Conservation (phyloP, 2,113 vertebrate species). For the Chascanopsetta lugubris region DNA sequence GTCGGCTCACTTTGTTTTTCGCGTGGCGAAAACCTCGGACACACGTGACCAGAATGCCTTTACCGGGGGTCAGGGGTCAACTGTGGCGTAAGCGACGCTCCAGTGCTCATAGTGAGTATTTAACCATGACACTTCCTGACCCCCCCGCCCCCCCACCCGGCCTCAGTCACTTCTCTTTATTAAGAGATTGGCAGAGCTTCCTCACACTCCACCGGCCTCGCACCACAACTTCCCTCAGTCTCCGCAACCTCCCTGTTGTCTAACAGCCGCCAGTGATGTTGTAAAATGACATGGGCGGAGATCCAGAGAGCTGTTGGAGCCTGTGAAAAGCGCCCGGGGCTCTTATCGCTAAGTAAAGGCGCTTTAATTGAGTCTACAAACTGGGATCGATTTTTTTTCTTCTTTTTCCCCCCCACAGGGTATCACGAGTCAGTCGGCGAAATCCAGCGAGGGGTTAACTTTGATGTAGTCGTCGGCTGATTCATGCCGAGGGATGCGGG, state of each 20-base stretch:
- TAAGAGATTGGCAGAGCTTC: not conserved
- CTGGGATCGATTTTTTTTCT: constrained; percentile 18
- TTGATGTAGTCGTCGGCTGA: constrained; percentile 27
- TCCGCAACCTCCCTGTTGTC: constrained; percentile 21
- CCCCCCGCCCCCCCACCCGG: too few relatives aligned
- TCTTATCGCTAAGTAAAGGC: constrained; percentile 39
- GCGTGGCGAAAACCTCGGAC: too few relatives aligned
- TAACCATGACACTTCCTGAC: too few relatives aligned
- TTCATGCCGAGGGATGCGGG: constrained; percentile 16
- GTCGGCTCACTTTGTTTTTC: too few relatives aligned
- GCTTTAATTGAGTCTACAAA: constrained; percentile 49
- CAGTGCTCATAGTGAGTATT: too few relatives aligned
- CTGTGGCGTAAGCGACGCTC: too few relatives aligned
- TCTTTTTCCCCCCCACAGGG: not conserved
- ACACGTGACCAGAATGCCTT: too few relatives aligned
- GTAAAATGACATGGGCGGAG: constrained; percentile 39
- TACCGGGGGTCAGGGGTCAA: too few relatives aligned
- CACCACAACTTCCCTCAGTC: constrained; percentile 15
- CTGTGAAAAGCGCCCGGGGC: constrained; percentile 37
- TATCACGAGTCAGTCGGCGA: constrained; percentile 1
- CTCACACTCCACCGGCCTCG: not conserved
- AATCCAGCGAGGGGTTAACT: not conserved
- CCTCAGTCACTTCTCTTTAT: too few relatives aligned
- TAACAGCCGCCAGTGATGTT: constrained; percentile 30
- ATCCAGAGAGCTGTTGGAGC: not conserved